Percentiles rank a stretch among this genome's conserved stretches.
Evolutionary conservation across 2,888 invertebrate species (phyloP).

Genomic region (Parnassius mnemosyne): DNA sequence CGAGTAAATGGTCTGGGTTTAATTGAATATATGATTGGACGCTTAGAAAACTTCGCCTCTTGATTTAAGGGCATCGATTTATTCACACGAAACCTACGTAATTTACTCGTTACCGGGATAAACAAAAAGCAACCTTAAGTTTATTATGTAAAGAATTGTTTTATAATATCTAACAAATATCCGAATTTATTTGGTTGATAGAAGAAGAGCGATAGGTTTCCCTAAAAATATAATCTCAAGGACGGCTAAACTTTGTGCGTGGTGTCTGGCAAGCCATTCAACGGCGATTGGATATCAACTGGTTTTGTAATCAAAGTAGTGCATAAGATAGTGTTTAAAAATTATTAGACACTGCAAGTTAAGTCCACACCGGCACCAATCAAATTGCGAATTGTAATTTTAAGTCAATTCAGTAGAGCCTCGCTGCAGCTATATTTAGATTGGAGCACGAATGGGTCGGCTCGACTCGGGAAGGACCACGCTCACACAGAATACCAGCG

Average conservation of each 20-base stretch:
- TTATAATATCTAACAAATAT: slow-evolving; percentile 3
- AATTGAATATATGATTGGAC: slow-evolving; percentile 29
- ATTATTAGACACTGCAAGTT: too few relatives aligned
- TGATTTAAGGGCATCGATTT: slow-evolving; percentile 28
- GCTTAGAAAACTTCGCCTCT: slow-evolving; percentile 28
- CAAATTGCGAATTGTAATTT: too few relatives aligned
- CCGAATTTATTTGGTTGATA: slow-evolving; percentile 16
- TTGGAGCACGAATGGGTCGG: too few relatives aligned
- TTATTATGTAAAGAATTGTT: neutral
- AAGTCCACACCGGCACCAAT: too few relatives aligned
- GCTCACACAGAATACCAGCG: too few relatives aligned
- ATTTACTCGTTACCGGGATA: slow-evolving; percentile 9
- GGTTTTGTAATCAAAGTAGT: too few relatives aligned
- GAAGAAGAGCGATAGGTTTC: slow-evolving; percentile 24
- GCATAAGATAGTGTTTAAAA: too few relatives aligned
- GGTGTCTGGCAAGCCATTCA: too few relatives aligned
- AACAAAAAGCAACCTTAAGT: slow-evolving; percentile 7
- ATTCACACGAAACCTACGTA: slow-evolving; percentile 27
- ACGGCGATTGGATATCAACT: too few relatives aligned
- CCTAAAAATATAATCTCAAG: slow-evolving; percentile 23
- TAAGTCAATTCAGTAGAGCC: too few relatives aligned
- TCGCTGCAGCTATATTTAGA: too few relatives aligned
- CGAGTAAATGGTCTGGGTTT: slow-evolving; percentile 26
- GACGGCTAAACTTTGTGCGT: neutral
- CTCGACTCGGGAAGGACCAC: too few relatives aligned